Base-by-base conservation (phyloP, 2,797 vertebrate species). In the Coregonus sp. region DNA sequence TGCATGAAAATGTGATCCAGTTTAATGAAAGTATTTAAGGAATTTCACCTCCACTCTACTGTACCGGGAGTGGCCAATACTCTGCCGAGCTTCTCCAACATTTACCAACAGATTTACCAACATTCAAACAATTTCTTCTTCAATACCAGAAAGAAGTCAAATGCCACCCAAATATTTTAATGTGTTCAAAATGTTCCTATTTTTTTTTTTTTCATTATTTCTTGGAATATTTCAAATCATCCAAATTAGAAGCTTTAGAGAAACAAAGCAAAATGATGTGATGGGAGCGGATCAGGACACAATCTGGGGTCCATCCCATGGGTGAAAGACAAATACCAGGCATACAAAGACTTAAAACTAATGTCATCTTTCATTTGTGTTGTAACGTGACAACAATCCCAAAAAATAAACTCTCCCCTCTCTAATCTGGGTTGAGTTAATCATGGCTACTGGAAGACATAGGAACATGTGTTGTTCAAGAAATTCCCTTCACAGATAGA, bases 331-430 rank as follows among this genome's bases (percentile, higher is more conserved):
- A 91, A 92, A 91, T 83, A 88, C 82, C 78, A 82, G 83, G 89
- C 88, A 93, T 92, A 92, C 76, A 31, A 47, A 83, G 85, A 85
- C 25, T 25, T 25, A 25, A 25, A 25, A 25, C 80, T 79, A 86
- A 91, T 81, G 74, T 89, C 90, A 90, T 88, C 83, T 91, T 91
- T 87, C 82, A 91, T 89, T 90, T 83, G 50, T 72, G 83, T 51
- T 75, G 74, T 82, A 86, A 84, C 68, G 73, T 87, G 88, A 90
- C 80, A 84, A 80, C 70, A 86, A 83, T 80, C 67, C n/a, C 29
- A 79, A 79, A 75, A 40, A n/a, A 79, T 47, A 81, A 50, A 14
- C 20, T 50, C 14, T 56, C 11, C 29, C 52, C 18, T 20, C 20
- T 47, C 20, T 65, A 65, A 76, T 75, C 80, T 79, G 67, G 59